phyloP scores from a whole-genome alignment of 2,888 invertebrate genomes.

The Leucania comma region DNA sequence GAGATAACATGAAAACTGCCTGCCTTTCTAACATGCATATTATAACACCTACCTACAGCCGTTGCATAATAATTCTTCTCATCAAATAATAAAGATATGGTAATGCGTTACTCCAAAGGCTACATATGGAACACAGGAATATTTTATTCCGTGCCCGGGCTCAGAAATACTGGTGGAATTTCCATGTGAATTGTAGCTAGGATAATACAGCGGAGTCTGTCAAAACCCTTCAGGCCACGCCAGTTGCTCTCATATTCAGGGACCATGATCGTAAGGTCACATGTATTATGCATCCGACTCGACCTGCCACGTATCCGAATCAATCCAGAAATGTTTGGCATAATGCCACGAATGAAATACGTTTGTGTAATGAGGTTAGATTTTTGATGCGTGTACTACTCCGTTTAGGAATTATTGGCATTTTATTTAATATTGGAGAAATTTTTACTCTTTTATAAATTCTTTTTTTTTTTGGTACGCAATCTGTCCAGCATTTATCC shows the following conservation, averaged over 20 bases:
- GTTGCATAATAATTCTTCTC: constrained; percentile 59
- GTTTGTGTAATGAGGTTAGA: constrained; percentile 74
- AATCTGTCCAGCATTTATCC: too few relatives aligned
- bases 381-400: constrained; percentile 62
- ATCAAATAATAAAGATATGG: constrained; percentile 67
- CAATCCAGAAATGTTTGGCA: constrained; percentile 80
- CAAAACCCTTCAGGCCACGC: constrained; percentile 71
- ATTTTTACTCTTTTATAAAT: constrained; percentile 2
- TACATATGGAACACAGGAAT: constrained; percentile 57
- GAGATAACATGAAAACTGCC: constrained; percentile 21
- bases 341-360: constrained; percentile 78
- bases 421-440: constrained; percentile 28
- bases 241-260: constrained; percentile 73
- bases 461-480: not conserved
- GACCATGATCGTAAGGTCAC: constrained; percentile 78
- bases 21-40: constrained; percentile 34
- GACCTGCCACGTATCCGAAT: constrained; percentile 80
- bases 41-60: constrained; percentile 33
- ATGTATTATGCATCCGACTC: constrained; percentile 83
- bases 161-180: constrained; percentile 68
- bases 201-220: constrained; percentile 74
- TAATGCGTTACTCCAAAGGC: constrained; percentile 61
- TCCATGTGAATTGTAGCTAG: constrained; percentile 77
- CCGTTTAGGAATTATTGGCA: constrained; percentile 47
- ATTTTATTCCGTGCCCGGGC: constrained; percentile 60